Evolutionary conservation across 2,888 invertebrate genomes (phyloP), one percentile per base, ranked within the genome.

Genomic region (Sphaerophoria taeniata): DNA sequence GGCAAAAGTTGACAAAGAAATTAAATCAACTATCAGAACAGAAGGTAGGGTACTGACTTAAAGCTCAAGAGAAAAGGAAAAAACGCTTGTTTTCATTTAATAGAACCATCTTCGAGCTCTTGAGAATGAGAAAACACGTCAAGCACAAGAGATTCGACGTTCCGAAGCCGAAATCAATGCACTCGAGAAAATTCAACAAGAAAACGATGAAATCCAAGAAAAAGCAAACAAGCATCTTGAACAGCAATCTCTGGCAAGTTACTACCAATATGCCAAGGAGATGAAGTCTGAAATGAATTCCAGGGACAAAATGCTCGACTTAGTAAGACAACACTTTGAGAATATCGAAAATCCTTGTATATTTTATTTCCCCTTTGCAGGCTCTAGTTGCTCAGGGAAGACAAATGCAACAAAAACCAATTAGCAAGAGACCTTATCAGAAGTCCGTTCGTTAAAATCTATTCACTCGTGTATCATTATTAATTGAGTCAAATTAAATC

Each of bases 381-480:
- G 80, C 84, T 14, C 45, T 84, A 1, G 56, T 51, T 6, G 58
- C 84, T 11, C 65, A 75, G 7, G 67, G 71, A 16, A 65, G 79
- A 56, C 67, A 49, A 36, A 58, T 72, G 16, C 53, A 51, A 7
- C 7, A 49, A 4, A 39, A 72, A 16, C 67, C 80, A 11, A 39
- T 11, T 9, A 47, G 7, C 11, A 84, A 84, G 63, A 69, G 49
- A 69, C 84, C 84, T 2, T 84, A 84, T 31, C 80, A 76, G 14
- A 79, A 79, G 36, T 79, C 75, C 2, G 45, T 79, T 34, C 84
- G 84, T 36, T 84, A 63, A 79, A 34, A 53, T 31, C 24, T 24
- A 11, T 5, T n/a, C 12, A 12, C 0, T n/a, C 11, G 7, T 53
- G 7, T 45, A n/a, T 36, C 55, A 36, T 16, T 47, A 16, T 14